Conservation (phyloP, 2,888 invertebrate species). For the Labia minor region DNA sequence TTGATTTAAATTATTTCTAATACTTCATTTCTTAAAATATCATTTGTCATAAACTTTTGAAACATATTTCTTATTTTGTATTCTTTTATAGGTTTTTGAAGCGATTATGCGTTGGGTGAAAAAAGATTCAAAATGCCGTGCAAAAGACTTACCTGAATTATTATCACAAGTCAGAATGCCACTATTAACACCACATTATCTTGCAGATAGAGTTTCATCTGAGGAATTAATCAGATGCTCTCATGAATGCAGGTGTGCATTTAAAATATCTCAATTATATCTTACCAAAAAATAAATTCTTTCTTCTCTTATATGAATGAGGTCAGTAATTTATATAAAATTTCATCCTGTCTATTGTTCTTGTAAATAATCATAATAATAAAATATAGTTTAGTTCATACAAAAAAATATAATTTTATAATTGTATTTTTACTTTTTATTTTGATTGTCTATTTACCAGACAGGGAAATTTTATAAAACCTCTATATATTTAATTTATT, state of each 20-base stretch:
- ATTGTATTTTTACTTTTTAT: background rate
- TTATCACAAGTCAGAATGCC: slow-evolving; percentile 68
- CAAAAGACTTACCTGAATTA: slow-evolving; percentile 53
- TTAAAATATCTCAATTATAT: background rate
- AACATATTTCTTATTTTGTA: no score
- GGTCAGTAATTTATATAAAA: background rate
- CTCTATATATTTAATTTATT: background rate
- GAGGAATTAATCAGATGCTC: slow-evolving; percentile 66
- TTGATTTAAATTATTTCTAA: no score
- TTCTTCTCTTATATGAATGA: background rate
- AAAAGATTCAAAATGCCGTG: slow-evolving; percentile 47
- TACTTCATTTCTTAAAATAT: no score
- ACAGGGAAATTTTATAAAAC: background rate
- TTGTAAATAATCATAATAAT: background rate
- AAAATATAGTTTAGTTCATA: no score
- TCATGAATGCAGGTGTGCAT: slow-evolving; percentile 57
- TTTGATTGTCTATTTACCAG: background rate
- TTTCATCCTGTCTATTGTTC: background rate
- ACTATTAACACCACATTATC: slow-evolving; percentile 65
- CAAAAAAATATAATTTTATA: no score
- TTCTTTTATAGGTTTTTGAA: slow-evolving; percentile 60
- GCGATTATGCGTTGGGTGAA: slow-evolving; percentile 73
- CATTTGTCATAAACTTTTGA: no score
- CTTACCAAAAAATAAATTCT: background rate
- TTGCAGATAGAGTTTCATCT: slow-evolving; percentile 68